A percentile compares a stretch with the other conserved stretches of the same genome.
Evolutionary conservation across 2,113 vertebrate genomes (phyloP).

Genomic region (Halichoeres trimaculatus): DNA sequence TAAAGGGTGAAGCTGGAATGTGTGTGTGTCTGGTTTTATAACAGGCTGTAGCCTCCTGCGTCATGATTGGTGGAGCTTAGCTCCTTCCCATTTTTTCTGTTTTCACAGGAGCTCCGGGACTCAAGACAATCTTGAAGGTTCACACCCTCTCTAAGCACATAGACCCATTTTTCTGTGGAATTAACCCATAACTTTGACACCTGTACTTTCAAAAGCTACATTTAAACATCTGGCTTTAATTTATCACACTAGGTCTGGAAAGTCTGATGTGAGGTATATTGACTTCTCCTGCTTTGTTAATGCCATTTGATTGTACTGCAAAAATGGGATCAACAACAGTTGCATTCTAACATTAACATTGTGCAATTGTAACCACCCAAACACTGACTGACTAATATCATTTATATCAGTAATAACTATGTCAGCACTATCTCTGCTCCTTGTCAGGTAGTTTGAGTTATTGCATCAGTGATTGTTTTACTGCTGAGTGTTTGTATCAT

Average conservation of each 20-base stretch:
- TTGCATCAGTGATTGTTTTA: not conserved
- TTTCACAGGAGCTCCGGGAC: conserved; percentile 17
- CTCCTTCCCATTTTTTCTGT: conserved; percentile 44
- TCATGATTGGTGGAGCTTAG: conserved; percentile 40
- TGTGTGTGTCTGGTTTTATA: conserved; percentile 24
- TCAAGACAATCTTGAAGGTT: not conserved
- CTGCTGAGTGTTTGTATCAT: not conserved
- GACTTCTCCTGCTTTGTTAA: conserved; percentile 21
- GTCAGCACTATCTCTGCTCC: not conserved
- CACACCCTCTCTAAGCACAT: not conserved
- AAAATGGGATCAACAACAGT: not conserved
- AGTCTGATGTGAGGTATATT: not conserved
- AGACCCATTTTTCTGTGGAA: not conserved
- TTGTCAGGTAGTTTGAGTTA: not conserved
- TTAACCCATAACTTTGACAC: not conserved
- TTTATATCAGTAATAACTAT: not conserved
- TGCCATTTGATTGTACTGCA: conserved; percentile 9
- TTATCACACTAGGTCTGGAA: not conserved
- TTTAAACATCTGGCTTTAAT: not conserved
- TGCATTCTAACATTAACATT: not conserved
- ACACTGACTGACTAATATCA: not conserved
- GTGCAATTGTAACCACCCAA: not conserved
- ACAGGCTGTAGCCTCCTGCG: not conserved
- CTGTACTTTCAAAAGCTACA: not conserved
- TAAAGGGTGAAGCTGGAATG: not conserved